Evolutionary conservation across 2,888 invertebrate genomes (phyloP).

Genomic region (Drosophila birchii): DNA sequence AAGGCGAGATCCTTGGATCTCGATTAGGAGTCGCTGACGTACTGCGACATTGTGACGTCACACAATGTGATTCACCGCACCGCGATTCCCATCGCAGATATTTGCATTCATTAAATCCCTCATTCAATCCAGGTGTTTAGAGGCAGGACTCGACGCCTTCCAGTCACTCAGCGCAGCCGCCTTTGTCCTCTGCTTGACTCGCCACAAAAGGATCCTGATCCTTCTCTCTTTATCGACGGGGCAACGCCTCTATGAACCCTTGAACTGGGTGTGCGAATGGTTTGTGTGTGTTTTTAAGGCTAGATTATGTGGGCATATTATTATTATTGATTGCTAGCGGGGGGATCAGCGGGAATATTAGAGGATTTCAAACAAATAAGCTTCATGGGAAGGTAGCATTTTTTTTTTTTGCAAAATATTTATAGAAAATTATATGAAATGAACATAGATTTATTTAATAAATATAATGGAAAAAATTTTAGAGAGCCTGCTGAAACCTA

Average conservation of each 20-base stretch:
- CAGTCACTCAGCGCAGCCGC: constrained; percentile 26
- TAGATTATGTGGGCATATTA: constrained; percentile 33
- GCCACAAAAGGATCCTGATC: constrained; percentile 50
- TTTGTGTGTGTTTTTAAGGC: constrained; percentile 1
- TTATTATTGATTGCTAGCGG: constrained; percentile 33
- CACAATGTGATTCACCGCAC: constrained; percentile 37
- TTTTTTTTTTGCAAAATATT: accelerated
- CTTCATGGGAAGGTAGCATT: constrained; percentile 8
- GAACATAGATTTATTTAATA: neutral
- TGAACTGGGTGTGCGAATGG: constrained; percentile 19
- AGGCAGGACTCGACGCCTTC: constrained; percentile 69
- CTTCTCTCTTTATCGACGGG: constrained; percentile 45
- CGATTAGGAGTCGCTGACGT: constrained; percentile 52
- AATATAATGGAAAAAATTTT: too few species aligned
- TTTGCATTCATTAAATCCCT: constrained; percentile 58
- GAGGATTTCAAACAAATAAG: constrained; percentile 14
- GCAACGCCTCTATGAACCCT: constrained; percentile 57
- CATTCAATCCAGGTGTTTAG: constrained; percentile 45
- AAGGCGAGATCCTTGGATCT: constrained; percentile 11
- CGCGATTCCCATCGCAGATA: constrained; percentile 58
- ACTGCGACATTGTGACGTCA: constrained; percentile 81
- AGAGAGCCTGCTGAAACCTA: neutral
- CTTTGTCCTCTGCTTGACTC: constrained; percentile 64
- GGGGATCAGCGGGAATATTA: constrained; percentile 13
- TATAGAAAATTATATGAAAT: neutral